Evolutionary conservation across 1,140 invertebrate species (phyloP), one percentile per base, ranked within the genome.

Genomic region (Eulimnadia texana): DNA sequence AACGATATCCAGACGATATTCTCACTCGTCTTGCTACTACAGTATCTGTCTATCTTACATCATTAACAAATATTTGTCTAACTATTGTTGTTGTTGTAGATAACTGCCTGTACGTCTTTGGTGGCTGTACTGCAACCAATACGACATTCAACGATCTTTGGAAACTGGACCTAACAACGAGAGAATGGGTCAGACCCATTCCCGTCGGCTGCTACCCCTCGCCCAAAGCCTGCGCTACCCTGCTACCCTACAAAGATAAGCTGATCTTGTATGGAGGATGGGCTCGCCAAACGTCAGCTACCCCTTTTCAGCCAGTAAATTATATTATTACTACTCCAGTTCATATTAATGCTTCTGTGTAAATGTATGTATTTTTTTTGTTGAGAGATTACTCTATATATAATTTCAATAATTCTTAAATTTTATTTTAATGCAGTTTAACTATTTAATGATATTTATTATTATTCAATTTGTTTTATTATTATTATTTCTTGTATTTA

Each of bases 61-160:
- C 9, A 65, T 49, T 53, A 33, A 28, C 23, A 13, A 6, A 16
- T 55, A 19, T 6, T 33, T 20, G 10, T 56, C 55, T 3, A 65
- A 63, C 10, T 61, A 24, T 3, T 24, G 58, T 64, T n/a, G 42
- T 54, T 64, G 59, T 63, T 65, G 23, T 59, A 72, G 70, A 82
- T 54, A 87, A 88, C 73, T 85, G 80, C 2, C 89, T 97, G 89
- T 97, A 90, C 72, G 82, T 97, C 28, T 97, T 97, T 81, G 93
- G 93, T 53, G 94, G 94, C 1, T 95, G 90, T 67, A 94, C 92
- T n/a, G 86, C 87, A 28, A 86, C 88, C 42, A 86, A 85, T 67
- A 97, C 94, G 20, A 92, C 93, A 10, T 98, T 97, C 68, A 98
- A 98, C 79, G 94, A 98, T 77, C 77, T 98, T 9, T 98, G 94